Evolutionary conservation across 92 coral and sea anemone genomes (phyloP).

Genomic region (Palythoa caribaeorum): DNA sequence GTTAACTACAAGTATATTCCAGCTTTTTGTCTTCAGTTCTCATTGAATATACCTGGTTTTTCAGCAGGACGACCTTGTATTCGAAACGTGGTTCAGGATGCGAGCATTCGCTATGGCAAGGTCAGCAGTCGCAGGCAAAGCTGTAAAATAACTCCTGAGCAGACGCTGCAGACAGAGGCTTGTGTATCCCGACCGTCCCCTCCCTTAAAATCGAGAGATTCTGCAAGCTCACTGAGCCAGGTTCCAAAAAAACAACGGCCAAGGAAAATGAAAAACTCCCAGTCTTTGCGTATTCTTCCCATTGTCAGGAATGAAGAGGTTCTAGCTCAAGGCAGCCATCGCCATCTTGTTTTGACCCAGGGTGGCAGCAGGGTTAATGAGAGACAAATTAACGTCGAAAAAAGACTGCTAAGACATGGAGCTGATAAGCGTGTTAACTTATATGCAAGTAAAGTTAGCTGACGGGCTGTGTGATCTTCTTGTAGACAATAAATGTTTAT

Average conservation of each 20-base stretch:
- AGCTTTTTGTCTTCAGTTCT: neutral
- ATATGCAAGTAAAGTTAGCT: slow-evolving; percentile 24
- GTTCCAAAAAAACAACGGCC: neutral
- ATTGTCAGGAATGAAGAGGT: slow-evolving; percentile 34
- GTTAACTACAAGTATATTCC: no score
- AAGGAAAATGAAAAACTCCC: slow-evolving; percentile 7
- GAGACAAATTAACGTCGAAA: slow-evolving; percentile 32
- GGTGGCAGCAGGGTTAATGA: slow-evolving; percentile 44
- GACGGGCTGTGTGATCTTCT: neutral
- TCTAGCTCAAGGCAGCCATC: slow-evolving; percentile 35
- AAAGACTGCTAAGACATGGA: neutral
- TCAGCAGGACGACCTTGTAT: slow-evolving; percentile 14
- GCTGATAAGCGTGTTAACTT: neutral
- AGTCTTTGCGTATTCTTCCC: slow-evolving; percentile 33
- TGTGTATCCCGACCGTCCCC: neutral
- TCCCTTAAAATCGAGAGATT: neutral
- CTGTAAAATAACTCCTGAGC: neutral
- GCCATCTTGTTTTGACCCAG: slow-evolving; percentile 24
- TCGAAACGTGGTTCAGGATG: neutral
- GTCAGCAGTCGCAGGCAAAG: neutral
- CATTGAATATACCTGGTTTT: neutral
- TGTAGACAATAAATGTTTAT: neutral
- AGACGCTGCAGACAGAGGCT: slow-evolving; percentile 6
- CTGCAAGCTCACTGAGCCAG: neutral
- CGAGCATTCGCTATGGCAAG: neutral